phyloP scores from a whole-genome alignment of 2,888 invertebrate species.

The Cheilosia variabilis region DNA sequence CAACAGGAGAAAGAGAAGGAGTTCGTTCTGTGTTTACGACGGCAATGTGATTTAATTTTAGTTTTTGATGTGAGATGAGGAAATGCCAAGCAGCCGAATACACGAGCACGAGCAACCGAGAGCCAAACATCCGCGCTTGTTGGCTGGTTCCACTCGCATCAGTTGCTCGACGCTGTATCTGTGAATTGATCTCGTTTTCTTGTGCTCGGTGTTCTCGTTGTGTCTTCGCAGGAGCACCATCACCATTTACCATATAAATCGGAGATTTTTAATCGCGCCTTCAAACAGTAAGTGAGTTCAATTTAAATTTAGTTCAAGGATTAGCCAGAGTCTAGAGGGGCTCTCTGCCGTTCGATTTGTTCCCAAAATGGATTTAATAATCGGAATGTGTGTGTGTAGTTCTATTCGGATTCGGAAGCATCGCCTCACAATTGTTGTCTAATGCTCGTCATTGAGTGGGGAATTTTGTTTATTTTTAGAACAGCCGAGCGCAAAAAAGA shows the following conservation, averaged over 20 bases:
- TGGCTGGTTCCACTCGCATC: slow-evolving; percentile 71
- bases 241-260: slow-evolving; percentile 13
- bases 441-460: slow-evolving; percentile 60
- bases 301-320: slow-evolving; percentile 41
- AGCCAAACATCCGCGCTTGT: slow-evolving; percentile 72
- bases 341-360: background rate
- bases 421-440: slow-evolving; percentile 54
- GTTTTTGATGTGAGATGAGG: slow-evolving; percentile 74
- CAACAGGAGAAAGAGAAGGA: slow-evolving; percentile 57
- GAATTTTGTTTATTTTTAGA: slow-evolving; percentile 69
- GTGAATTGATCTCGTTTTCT: slow-evolving; percentile 70
- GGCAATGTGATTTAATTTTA: slow-evolving; percentile 75
- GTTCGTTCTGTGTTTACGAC: slow-evolving; percentile 74
- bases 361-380: slow-evolving; percentile 9
- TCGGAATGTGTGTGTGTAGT: background rate
- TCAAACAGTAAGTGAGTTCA: slow-evolving; percentile 47
- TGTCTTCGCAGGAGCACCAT: slow-evolving; percentile 27
- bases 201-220: background rate
- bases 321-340: slow-evolving; percentile 6
- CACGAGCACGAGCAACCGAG: slow-evolving; percentile 44
- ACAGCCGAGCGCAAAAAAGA: slow-evolving; percentile 32
- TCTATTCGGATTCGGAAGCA: background rate
- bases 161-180: slow-evolving; percentile 74
- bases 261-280: background rate
- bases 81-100: slow-evolving; percentile 67